Conservation (phyloP, 2,888 invertebrate genomes). For the Hypomecis atomaria region DNA sequence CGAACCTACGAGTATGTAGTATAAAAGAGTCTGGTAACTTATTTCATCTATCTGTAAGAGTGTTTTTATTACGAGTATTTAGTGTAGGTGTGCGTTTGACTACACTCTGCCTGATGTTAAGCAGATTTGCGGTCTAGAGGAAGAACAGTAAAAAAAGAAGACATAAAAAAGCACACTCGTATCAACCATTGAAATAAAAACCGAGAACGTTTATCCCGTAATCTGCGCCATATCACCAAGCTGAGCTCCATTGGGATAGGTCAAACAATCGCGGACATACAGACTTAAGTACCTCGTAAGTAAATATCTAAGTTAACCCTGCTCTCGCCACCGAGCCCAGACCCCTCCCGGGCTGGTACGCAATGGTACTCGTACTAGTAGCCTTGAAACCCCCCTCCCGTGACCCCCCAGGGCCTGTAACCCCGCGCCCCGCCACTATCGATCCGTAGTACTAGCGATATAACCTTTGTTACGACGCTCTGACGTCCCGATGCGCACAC, state of each 20-base stretch:
- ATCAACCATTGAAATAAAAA: background rate
- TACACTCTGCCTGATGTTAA: too few relatives aligned
- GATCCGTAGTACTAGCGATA: conserved; percentile 50
- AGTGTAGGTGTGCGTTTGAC: too few relatives aligned
- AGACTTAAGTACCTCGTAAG: conserved; percentile 10
- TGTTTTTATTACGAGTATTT: too few relatives aligned
- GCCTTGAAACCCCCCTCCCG: conserved; percentile 50
- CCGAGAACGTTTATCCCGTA: background rate
- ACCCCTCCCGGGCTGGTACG: conserved; percentile 48
- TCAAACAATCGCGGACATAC: conserved; percentile 10
- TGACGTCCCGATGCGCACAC: conserved; percentile 26
- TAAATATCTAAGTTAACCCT: conserved; percentile 9
- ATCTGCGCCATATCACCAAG: background rate
- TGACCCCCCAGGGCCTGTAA: conserved; percentile 17
- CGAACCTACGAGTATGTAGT: too few relatives aligned
- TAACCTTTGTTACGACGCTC: conserved; percentile 36
- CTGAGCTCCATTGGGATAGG: conserved; percentile 13
- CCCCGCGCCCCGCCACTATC: conserved; percentile 41
- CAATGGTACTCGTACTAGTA: conserved; percentile 56
- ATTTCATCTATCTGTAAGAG: too few relatives aligned
- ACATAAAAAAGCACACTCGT: too few relatives aligned
- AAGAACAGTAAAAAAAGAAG: too few relatives aligned
- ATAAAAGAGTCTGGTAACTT: too few relatives aligned
- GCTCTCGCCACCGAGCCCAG: conserved; percentile 8
- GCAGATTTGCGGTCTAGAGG: too few relatives aligned